A percentile compares a stretch with the other conserved stretches of the same genome.
Conservation (phyloP, 2,888 invertebrate genomes). For the Ceriagrion tenellum region DNA sequence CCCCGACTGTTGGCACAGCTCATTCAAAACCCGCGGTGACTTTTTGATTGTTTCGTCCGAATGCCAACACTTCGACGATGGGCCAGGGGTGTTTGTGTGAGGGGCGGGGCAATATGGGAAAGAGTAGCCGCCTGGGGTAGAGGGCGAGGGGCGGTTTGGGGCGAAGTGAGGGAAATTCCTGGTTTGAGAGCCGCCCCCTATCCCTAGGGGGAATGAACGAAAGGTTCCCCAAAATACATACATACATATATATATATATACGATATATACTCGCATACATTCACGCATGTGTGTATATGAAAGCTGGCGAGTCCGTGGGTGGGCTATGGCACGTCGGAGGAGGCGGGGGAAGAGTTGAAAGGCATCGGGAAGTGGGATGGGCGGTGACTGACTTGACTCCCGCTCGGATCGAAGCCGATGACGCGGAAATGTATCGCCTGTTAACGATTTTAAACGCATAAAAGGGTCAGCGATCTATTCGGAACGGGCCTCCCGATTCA, state of each 20-base stretch:
- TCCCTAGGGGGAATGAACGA: background rate
- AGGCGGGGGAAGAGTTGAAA: background rate
- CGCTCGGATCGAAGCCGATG: slow-evolving; percentile 23
- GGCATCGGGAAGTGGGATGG: background rate
- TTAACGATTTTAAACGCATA: slow-evolving; percentile 12
- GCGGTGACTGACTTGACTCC: background rate
- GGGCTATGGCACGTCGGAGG: background rate
- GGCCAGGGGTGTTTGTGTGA: background rate
- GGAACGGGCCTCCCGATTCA: background rate
- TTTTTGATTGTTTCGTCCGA: slow-evolving; percentile 51
- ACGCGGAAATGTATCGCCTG: slow-evolving; percentile 18
- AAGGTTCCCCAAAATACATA: background rate
- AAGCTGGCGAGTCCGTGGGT: background rate
- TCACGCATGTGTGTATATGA: too few species aligned
- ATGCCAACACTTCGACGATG: slow-evolving; percentile 39
- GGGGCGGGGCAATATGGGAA: background rate
- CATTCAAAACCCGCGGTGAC: slow-evolving; percentile 45
- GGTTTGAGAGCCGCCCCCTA: background rate
- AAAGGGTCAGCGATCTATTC: background rate
- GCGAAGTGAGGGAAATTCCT: background rate
- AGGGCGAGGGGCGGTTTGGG: too few species aligned
- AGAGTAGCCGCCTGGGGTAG: too few species aligned
- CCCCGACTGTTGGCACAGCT: slow-evolving; percentile 30
- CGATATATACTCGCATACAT: background rate
- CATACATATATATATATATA: background rate